These are phyloP conservation scores for Trachelus stipa DNA, from an alignment of 2,888 invertebrate genomes.

Conservation along the genomic window DNA sequence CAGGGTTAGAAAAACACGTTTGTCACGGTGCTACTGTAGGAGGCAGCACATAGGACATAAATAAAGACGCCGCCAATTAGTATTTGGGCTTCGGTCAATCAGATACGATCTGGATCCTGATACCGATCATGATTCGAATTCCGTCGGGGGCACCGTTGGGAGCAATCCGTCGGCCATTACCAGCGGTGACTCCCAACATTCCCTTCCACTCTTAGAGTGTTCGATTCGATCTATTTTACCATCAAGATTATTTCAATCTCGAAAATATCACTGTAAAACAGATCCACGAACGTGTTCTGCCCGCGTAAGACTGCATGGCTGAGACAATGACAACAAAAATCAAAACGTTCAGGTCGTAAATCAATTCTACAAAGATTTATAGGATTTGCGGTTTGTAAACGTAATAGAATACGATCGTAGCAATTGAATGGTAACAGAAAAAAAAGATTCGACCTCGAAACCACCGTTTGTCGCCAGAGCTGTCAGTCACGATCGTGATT, in stretches of 20 bases:
- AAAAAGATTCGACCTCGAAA: background rate
- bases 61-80: conserved; percentile 45
- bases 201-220: conserved; percentile 9
- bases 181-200: conserved; percentile 24
- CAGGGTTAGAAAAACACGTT: background rate
- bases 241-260: background rate
- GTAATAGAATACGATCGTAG: background rate
- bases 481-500: background rate
- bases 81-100: conserved; percentile 24
- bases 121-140: background rate
- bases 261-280: background rate
- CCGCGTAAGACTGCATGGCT: background rate
- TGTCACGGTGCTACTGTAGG: conserved; percentile 33
- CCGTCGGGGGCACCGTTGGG: background rate
- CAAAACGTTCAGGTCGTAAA: background rate
- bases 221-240: background rate
- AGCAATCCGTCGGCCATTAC: conserved; percentile 21
- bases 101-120: conserved; percentile 19
- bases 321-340: background rate
- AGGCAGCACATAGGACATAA: conserved; percentile 38
- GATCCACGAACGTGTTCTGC: background rate
- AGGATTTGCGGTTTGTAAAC: background rate
- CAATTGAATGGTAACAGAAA: background rate
- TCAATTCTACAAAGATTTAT: background rate
- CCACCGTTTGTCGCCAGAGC: background rate